These are phyloP conservation scores for Drosophila santomea DNA, from an alignment of 1,140 invertebrate genomes.

Conservation along the genomic window DNA sequence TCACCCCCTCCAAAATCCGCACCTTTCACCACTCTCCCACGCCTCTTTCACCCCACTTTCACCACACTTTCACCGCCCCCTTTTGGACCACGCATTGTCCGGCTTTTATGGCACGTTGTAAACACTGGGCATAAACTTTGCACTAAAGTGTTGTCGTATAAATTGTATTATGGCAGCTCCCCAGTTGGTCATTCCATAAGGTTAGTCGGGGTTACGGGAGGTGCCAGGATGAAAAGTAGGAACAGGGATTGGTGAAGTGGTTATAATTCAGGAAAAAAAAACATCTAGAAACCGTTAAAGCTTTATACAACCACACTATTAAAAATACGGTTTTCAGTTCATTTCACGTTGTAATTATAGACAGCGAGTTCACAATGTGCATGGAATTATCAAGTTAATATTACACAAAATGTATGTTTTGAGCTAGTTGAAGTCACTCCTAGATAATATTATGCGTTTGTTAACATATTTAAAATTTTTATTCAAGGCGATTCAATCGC, in stretches of 20 bases:
- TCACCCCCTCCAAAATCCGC: constrained; percentile 26
- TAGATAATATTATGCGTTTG: not conserved
- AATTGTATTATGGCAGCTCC: constrained; percentile 82
- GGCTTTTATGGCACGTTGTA: constrained; percentile 80
- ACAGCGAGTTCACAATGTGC: not conserved
- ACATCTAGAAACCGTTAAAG: constrained; percentile 55
- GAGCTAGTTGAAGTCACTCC: too few relatives aligned
- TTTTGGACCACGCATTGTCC: constrained; percentile 65
- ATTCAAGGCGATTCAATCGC: not conserved
- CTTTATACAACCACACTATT: not conserved
- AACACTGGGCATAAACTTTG: constrained; percentile 80
- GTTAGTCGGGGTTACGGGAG: constrained; percentile 13
- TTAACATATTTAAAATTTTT: not conserved
- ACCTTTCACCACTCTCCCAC: constrained; percentile 12
- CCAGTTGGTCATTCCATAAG: constrained; percentile 67
- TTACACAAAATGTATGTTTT: too few relatives aligned
- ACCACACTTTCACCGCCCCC: not conserved
- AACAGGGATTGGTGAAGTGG: not conserved
- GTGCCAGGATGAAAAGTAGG: not conserved
- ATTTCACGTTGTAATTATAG: not conserved
- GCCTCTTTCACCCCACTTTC: not conserved
- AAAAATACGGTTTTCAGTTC: not conserved
- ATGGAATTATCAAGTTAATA: not conserved
- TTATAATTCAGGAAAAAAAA: constrained; percentile 13
- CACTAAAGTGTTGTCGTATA: constrained; percentile 83